A percentile compares a stretch with the other conserved stretches of the same genome.
These are phyloP conservation scores for Tenualosa ilisha DNA, from an alignment of 2,797 vertebrate species.

Conservation along the genomic window DNA sequence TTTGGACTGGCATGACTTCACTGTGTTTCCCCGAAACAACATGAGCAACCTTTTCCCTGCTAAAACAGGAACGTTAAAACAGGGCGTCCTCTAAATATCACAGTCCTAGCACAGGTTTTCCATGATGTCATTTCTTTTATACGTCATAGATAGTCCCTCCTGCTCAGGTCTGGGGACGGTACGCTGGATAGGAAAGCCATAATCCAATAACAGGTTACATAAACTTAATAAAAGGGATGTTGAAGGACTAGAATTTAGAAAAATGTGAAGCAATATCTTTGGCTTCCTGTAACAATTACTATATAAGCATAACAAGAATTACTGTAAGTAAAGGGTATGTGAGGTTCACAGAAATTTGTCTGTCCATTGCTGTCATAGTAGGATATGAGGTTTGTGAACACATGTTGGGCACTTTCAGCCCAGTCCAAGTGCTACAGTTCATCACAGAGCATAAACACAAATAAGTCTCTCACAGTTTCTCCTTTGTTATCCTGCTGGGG, in stretches of 20 bases:
- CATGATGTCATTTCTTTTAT: background rate
- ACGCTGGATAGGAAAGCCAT: background rate
- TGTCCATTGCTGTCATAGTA: background rate
- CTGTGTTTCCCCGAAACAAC: constrained; percentile 60
- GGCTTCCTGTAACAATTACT: background rate
- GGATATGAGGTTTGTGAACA: constrained; percentile 8
- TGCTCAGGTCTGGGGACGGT: background rate
- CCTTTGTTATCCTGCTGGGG: constrained; percentile 2
- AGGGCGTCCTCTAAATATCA: background rate
- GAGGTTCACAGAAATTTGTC: background rate
- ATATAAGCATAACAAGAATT: background rate
- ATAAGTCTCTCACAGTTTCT: background rate
- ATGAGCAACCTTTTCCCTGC: constrained; percentile 33
- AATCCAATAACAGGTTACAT: background rate
- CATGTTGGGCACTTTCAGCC: background rate
- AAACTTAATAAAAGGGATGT: constrained; percentile 2
- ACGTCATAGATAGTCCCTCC: background rate
- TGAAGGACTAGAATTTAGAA: background rate
- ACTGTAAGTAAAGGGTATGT: background rate
- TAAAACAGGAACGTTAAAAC: background rate
- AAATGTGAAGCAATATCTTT: background rate
- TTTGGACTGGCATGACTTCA: constrained; percentile 67
- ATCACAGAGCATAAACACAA: background rate
- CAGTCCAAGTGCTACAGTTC: background rate
- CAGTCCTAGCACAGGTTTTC: background rate